These are phyloP conservation scores for Troides helena DNA, from an alignment of 2,888 invertebrate species.

Conservation along the genomic window DNA sequence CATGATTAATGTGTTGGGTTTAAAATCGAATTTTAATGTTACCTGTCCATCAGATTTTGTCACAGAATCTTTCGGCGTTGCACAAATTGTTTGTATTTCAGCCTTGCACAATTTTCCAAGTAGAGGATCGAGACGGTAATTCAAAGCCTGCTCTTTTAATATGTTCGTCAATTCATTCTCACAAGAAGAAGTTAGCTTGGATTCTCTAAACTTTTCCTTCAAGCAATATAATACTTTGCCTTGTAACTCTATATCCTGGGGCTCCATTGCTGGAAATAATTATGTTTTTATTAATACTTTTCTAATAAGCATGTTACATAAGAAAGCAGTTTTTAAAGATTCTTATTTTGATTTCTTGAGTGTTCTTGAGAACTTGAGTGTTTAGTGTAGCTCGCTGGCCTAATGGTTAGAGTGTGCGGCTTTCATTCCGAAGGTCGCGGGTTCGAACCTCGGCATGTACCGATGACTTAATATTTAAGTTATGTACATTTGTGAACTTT, in stretches of 20 bases:
- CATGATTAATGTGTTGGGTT: not conserved
- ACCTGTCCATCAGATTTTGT: constrained; percentile 75
- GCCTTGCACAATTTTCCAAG: constrained; percentile 89
- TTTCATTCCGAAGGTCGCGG: too few species aligned
- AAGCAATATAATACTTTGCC: constrained; percentile 92
- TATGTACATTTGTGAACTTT: too few species aligned
- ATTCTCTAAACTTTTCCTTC: constrained; percentile 88
- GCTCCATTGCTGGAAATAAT: constrained; percentile 61
- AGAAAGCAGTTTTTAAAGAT: not conserved
- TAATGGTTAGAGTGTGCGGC: too few species aligned
- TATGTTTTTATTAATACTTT: not conserved
- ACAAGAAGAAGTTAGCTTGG: constrained; percentile 87
- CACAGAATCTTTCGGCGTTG: constrained; percentile 64
- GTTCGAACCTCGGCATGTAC: too few species aligned
- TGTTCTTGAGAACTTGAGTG: too few species aligned
- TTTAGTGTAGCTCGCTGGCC: too few species aligned
- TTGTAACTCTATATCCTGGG: constrained; percentile 86
- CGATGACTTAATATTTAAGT: too few species aligned
- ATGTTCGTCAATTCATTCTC: constrained; percentile 90
- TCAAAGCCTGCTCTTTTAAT: constrained; percentile 92
- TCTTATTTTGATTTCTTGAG: not conserved
- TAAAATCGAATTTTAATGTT: constrained; percentile 28
- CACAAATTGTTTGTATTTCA: constrained; percentile 85
- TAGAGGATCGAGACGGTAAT: constrained; percentile 94
- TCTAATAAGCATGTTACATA: not conserved